These are phyloP conservation scores for Cyclura pinguis DNA, from an alignment of 2,797 vertebrate genomes.

Conservation along the genomic window DNA sequence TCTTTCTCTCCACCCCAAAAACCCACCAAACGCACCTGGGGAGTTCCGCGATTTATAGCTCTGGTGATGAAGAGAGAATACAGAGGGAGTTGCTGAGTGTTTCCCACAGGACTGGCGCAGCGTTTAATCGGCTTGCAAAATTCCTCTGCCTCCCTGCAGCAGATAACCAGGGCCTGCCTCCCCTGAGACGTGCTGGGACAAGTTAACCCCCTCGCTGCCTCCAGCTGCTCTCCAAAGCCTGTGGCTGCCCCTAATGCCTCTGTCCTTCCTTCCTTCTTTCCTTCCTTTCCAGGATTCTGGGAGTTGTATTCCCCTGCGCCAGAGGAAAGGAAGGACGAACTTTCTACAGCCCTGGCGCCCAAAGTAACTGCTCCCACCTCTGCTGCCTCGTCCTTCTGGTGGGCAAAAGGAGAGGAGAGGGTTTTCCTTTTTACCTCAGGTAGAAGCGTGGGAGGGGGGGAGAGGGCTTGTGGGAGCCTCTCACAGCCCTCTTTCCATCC, in stretches of 20 bases:
- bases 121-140: background rate
- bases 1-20: background rate
- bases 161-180: slow-evolving; percentile 13
- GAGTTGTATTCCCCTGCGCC: too few relatives aligned
- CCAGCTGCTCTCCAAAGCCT: background rate
- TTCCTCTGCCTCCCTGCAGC: background rate
- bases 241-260: too few relatives aligned
- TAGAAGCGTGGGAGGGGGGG: background rate
- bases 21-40: background rate
- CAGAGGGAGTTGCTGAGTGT: background rate
- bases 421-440: background rate
- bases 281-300: background rate
- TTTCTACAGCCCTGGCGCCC: too few relatives aligned
- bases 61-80: background rate
- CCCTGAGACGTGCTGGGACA: slow-evolving; percentile 15
- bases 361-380: too few relatives aligned
- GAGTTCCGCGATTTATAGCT: background rate
- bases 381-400: background rate
- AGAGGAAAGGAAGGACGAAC: background rate
- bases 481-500: background rate
- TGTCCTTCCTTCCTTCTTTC: background rate
- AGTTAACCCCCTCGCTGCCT: slow-evolving; percentile 29
- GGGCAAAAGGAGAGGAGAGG: background rate
- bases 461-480: too few relatives aligned
- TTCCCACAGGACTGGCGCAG: background rate